Base-by-base conservation (phyloP, 1,140 invertebrate species). In the Heliconius hermathena region DNA sequence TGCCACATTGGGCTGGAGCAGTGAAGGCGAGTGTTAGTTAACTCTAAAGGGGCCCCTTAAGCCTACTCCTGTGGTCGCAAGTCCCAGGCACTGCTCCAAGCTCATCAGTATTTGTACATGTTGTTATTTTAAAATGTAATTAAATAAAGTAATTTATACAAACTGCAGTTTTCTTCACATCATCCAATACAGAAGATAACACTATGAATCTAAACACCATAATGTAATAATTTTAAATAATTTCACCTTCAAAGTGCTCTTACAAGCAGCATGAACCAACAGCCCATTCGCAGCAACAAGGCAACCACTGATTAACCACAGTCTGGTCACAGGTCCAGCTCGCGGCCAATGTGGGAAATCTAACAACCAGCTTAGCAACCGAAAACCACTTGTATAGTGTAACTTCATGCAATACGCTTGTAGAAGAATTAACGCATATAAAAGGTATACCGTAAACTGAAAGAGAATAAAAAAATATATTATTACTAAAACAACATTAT, bases 401-500 rank as follows among this genome's bases (percentile, higher is more conserved):
- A 94, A 86, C 83, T 94, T 94, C 89, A 92, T 92, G 71, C 84
- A 87, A 80, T 94, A 94, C 13, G 89, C 90, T 84, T 94, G 91
- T 20, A 92, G 81, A 1, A 93, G 80, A 20, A 94, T 87, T 74
- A 93, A 80, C 0, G 87, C 91, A 85, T 90, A 93, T 11, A 94
- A 83, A 1, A 92, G 82, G 38, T 85, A 83, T 11, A 93, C 90
- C 79, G 90, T 91, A 11, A 91, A 71, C 92, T 94, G 81, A n/a
- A 77, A 74, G 22, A 20, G 0, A 36, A 46, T 46, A 5, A 46
- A 46, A 46, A 46, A 3, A 1, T 13, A 3, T 3, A 4, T 13
- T 13, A 13, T 46, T 46, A 46, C 13, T 4, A 46, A 46, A 46
- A 46, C 13, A 46, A 13, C 41, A 41, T 13, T 33, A 33, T 33